Base-by-base conservation (phyloP, 2,113 vertebrate genomes). In the Chaetodon trifascialis region DNA sequence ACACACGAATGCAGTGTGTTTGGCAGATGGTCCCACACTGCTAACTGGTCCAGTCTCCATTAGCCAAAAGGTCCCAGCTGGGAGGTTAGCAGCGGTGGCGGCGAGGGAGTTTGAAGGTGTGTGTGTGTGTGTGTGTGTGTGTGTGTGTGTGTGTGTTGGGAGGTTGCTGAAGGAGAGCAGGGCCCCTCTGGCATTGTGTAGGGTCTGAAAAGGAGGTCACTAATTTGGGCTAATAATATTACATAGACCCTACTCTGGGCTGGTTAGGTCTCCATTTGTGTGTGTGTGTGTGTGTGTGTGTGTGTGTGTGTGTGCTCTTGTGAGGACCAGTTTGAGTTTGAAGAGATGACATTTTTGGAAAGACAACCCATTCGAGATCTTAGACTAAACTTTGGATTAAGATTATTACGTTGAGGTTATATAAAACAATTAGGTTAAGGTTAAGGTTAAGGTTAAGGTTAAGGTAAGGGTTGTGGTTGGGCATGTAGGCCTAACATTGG, bases 201-300 rank as follows among this genome's bases (percentile, higher is more conserved):
- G 75, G 52, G 71, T 83, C 82, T 91, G 86, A 92, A 93, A 88
- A 86, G 64, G 72, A 90, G 87, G 87, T 90, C 86, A 89, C 82
- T 91, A 76, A 92, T 88, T 92, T 86, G 49, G 80, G 86, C 84
- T 94, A 94, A 94, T 92, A 87, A 74, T 64, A 89, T 94, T 91
- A 92, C 83, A 80, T 73, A 25, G 85, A 80, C 62, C 68, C 68
- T 79, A 60, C 55, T 88, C 76, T 67, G 82, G 56, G 63, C 73
- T 80, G 68, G 54, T 88, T 83, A 70, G 70, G 64, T 69, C 65
- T 72, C 36, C 68, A 42, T 82, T 47, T 44, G 21, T 69, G 17
- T 2, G 21, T 76, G 55, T 76, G 42, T 64, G 36, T 79, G 44
- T 71, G 54, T 54, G 11, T 55, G 62, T 71, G 30, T 71, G 54